These are phyloP conservation scores for Cyanoderma ruficeps DNA, from an alignment of 2,113 vertebrate genomes.

Conservation along the genomic window DNA sequence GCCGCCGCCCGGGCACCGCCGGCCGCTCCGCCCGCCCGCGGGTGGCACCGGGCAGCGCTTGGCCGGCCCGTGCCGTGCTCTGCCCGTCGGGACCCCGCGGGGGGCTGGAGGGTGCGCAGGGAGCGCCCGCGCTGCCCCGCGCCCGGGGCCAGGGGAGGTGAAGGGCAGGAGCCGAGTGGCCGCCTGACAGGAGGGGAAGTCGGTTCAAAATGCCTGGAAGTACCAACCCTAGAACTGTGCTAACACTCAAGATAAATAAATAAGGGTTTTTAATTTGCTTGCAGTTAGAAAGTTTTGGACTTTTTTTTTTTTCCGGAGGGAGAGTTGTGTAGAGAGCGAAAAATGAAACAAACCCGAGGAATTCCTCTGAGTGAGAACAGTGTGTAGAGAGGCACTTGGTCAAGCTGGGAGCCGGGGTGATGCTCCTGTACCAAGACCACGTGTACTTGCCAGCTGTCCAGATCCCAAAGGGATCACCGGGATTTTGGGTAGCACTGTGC, in stretches of 20 bases:
- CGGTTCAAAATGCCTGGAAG: slow-evolving; percentile 51
- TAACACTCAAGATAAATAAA: slow-evolving; percentile 28
- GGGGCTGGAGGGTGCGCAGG: neutral
- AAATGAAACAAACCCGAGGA: neutral
- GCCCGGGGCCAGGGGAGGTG: neutral
- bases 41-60: too few species aligned
- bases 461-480: neutral
- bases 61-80: too few species aligned
- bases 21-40: too few species aligned
- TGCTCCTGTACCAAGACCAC: neutral
- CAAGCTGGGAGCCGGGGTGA: neutral
- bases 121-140: neutral
- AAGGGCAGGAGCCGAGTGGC: neutral
- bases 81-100: too few species aligned
- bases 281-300: neutral
- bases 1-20: too few species aligned
- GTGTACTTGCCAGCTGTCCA: neutral
- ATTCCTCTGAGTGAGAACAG: neutral
- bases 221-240: slow-evolving; percentile 12
- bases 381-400: neutral
- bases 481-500: neutral
- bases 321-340: neutral
- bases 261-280: neutral
- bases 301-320: neutral
- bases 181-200: slow-evolving; percentile 42